Conservation (phyloP, 1,140 invertebrate genomes). For the Drosophila kepulauana region DNA sequence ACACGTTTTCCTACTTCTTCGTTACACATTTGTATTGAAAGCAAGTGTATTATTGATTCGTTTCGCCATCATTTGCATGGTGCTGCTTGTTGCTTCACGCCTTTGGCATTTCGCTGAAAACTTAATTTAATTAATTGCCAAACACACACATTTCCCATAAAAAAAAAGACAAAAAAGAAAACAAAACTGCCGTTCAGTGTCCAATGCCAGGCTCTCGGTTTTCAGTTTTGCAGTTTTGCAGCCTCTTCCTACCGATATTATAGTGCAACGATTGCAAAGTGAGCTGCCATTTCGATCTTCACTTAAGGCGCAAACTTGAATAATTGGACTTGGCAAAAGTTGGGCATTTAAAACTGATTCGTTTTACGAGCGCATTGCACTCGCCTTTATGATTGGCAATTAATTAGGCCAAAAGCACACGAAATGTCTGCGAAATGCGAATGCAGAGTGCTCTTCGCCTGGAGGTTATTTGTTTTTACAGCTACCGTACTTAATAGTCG, state of each 20-base stretch:
- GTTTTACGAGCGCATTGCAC: conserved; percentile 65
- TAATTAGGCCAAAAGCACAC: conserved; percentile 78
- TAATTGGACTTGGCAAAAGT: conserved; percentile 62
- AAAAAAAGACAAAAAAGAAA: conserved; percentile 14
- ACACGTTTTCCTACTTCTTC: too few species aligned
- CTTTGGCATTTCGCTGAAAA: conserved; percentile 81
- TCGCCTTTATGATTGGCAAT: conserved; percentile 80
- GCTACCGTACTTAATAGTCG: conserved; percentile 70
- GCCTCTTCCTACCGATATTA: background rate
- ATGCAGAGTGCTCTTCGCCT: conserved; percentile 14
- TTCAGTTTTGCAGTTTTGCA: background rate
- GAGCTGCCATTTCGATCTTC: conserved; percentile 26
- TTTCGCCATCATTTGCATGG: background rate
- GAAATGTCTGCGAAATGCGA: conserved; percentile 8
- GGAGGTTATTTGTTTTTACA: conserved; percentile 79
- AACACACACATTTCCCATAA: conserved; percentile 68
- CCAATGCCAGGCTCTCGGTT: conserved; percentile 24
- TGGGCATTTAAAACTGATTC: conserved; percentile 77
- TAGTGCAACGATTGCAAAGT: background rate
- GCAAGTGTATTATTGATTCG: conserved; percentile 18
- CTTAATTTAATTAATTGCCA: conserved; percentile 83
- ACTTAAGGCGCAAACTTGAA: conserved; percentile 79
- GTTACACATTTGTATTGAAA: background rate
- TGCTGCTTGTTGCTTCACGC: conserved; percentile 65
- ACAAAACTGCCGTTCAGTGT: conserved; percentile 24